Evolutionary conservation across 2,888 invertebrate genomes (phyloP).

Genomic region (Brachyptera risi): DNA sequence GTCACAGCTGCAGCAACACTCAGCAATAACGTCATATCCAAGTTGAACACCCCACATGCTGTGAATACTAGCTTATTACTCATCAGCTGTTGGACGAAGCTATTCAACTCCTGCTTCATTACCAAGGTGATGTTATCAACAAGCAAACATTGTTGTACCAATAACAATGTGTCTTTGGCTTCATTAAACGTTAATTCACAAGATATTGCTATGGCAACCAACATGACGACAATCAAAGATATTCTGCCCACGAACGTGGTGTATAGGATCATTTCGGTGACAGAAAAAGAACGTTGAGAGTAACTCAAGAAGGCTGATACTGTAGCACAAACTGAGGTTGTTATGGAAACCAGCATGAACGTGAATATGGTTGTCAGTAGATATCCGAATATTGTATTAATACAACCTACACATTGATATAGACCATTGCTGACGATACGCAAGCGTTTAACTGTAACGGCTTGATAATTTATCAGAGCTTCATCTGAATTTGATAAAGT

Average conservation of each 20-base stretch:
- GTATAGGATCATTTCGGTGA: too few relatives aligned
- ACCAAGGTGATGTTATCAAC: background rate
- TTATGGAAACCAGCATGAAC: background rate
- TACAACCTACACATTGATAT: background rate
- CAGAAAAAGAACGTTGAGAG: too few relatives aligned
- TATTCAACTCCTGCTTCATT: background rate
- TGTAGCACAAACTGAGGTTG: background rate
- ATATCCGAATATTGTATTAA: background rate
- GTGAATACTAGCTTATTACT: background rate
- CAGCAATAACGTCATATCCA: background rate
- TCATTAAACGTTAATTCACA: background rate
- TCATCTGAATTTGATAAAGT: too few relatives aligned
- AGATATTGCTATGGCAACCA: background rate
- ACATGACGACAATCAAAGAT: background rate
- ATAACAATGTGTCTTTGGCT: background rate
- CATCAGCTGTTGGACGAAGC: background rate
- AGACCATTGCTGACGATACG: too few relatives aligned
- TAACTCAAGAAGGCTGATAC: too few relatives aligned
- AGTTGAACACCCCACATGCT: background rate
- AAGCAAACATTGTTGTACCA: background rate
- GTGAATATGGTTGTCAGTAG: background rate
- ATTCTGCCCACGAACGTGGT: too few relatives aligned
- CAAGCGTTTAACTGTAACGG: too few relatives aligned
- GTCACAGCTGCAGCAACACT: background rate
- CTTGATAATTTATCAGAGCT: too few relatives aligned